These are phyloP conservation scores for Glaucidium brasilianum DNA, from an alignment of 2,113 vertebrate genomes.

Conservation along the genomic window DNA sequence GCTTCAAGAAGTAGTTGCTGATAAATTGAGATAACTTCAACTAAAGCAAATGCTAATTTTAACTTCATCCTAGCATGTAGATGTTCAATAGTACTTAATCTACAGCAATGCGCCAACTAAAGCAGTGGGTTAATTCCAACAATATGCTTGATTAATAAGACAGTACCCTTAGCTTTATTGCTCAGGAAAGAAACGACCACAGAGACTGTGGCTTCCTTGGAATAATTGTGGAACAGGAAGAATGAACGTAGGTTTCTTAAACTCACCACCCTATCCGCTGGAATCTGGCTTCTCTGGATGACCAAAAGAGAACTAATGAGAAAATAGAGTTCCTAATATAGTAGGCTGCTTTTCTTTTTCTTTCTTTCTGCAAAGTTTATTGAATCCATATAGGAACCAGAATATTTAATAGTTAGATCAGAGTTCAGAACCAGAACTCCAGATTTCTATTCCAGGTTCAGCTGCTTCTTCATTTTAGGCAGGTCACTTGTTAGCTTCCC, in stretches of 20 bases:
- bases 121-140: conserved; percentile 1
- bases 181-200: not conserved
- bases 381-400: not conserved
- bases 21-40: not conserved
- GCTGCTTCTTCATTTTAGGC: not conserved
- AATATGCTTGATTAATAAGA: not conserved
- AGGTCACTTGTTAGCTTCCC: not conserved
- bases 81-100: not conserved
- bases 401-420: not conserved
- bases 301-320: not conserved
- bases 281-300: not conserved
- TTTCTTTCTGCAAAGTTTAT: not conserved
- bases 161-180: not conserved
- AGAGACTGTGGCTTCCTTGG: not conserved
- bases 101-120: not conserved
- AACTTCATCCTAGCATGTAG: not conserved
- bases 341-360: not conserved
- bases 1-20: conserved; percentile 2
- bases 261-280: not conserved
- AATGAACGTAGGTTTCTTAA: not conserved
- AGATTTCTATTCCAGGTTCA: not conserved
- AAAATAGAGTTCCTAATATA: not conserved
- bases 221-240: not conserved
- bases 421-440: not conserved
- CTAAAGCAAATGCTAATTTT: conserved; percentile 18